Base-by-base conservation (phyloP, 1,140 invertebrate genomes). In the Eumaeus atala region DNA sequence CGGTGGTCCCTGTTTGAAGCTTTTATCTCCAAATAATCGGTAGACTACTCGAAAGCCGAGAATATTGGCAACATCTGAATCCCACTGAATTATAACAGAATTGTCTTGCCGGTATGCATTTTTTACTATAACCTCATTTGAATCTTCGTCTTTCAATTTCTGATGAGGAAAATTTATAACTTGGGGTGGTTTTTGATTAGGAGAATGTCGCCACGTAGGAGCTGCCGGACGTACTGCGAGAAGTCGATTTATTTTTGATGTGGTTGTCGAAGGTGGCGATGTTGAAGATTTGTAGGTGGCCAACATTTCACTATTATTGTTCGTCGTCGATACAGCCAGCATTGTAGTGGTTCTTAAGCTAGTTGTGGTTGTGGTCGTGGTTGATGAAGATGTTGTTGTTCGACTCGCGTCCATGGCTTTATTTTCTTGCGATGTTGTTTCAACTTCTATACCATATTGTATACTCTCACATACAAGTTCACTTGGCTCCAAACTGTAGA, bases 1-100 rank as follows among this genome's bases (percentile, higher is more conserved):
- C 0, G 95, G 94, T 14, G 95, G 95, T 0, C 95, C 95, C 72
- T 95, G 93, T 64, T 96, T 95, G 78, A 97, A 98, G 57, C 90
- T 93, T 64, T 94, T 93, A 64, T 97, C 95, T 0, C 96, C 96
- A 70, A 98, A 97, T 9, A 97, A 84, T 50, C 96, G 83, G 76
- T 97, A 97, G 8, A 97, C 94, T 8, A 97, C 95, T 50, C 95
- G 89, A 70, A 97, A 97, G 10, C 95, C 96, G 0, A 96, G 84
- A 62, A 96, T 95, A 67, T 96, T 96, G 0, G 92, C 89, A 0
- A 93, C 92, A 64, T 95, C 93, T 1, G 94, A 95, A 69, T 95
- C 95, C 96, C 96, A 97, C 68, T 96, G 93, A 51, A 97, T 95
- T 42, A 96, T 94, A 0, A 97, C 93, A 0, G 95, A 93, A 72